These are phyloP conservation scores for Cryptocheilus praepositus DNA, from an alignment of 2,888 invertebrate genomes.

Conservation along the genomic window DNA sequence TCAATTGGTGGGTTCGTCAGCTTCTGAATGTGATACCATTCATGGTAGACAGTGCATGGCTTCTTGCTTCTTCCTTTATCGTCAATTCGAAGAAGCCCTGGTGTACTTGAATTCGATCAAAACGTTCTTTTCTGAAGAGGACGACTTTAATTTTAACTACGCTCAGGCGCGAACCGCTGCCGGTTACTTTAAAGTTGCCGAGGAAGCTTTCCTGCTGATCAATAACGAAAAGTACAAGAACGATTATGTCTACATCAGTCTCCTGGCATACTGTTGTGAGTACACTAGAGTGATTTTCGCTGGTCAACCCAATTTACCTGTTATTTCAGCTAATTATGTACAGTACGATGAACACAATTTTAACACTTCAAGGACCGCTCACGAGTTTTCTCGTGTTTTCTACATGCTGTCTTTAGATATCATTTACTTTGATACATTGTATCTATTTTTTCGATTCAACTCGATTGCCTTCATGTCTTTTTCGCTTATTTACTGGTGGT, in stretches of 20 bases:
- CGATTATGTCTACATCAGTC: constrained; percentile 91
- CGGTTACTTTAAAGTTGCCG: constrained; percentile 95
- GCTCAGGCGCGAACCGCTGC: constrained; percentile 93
- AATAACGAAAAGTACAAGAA: constrained; percentile 88
- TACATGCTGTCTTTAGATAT: too few relatives aligned
- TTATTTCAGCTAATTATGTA: background rate
- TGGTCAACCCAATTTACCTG: background rate
- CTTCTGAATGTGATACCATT: constrained; percentile 98
- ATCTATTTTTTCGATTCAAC: too few relatives aligned
- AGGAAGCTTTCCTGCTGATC: constrained; percentile 90
- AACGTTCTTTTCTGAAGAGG: constrained; percentile 92
- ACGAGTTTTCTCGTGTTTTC: too few relatives aligned
- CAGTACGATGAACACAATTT: too few relatives aligned
- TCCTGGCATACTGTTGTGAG: constrained; percentile 89
- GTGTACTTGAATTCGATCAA: constrained; percentile 98
- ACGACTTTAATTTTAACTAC: constrained; percentile 88
- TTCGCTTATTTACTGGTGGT: too few relatives aligned
- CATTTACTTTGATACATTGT: too few relatives aligned
- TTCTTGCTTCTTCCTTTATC: constrained; percentile 94
- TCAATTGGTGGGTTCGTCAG: constrained; percentile 96
- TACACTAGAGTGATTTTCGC: constrained; percentile 36
- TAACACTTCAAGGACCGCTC: too few relatives aligned
- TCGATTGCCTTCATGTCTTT: too few relatives aligned
- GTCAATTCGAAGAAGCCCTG: constrained; percentile 96
- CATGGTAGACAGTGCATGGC: constrained; percentile 99